Evolutionary conservation across 2,797 vertebrate species (phyloP), one percentile per base, ranked within the genome.

Genomic region (Taenioides sp.): DNA sequence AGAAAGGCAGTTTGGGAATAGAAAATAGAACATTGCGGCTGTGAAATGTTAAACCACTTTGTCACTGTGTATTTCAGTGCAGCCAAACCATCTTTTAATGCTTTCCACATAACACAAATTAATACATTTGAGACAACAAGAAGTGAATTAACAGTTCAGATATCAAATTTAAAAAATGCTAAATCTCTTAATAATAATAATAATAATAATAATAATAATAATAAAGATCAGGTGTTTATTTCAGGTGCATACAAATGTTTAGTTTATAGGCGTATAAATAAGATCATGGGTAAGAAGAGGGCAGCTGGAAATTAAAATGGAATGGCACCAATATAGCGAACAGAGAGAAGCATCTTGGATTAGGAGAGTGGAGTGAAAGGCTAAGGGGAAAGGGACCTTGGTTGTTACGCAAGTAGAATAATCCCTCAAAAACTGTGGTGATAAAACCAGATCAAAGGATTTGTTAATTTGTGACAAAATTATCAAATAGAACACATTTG

Each of bases 361-460:
- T 90, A 88, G 78, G 70, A 54, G 64, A 65, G 71, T 74, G 68
- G 64, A 72, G 79, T 69, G 71, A 27, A 60, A 73, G 75, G 66
- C 72, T 74, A 71, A 76, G 83, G 84, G 70, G 74, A 65, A 66
- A 74, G 54, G 67, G 70, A 70, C 84, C 74, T 81, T 74, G 62
- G 70, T 86, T 87, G 87, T 84, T 73, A 88, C 77, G 79, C 79
- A 65, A 82, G 76, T 73, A 66, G 78, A 87, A 84, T 90, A 89
- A 90, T 88, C 86, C 84, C 62, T 59, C 55, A 73, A 69, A 88
- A 88, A 90, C 73, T 84, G 77, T 69, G 78, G 65, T 62, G 85
- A 90, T 91, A 86, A 85, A 83, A 22, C 52, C 63, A 86, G 86
- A 88, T 90, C 78, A 89, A 88, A 88, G 81, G 69, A 81, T 63